These are phyloP conservation scores for Unio delphinus DNA, from an alignment of 2,888 invertebrate species.

Conservation along the genomic window DNA sequence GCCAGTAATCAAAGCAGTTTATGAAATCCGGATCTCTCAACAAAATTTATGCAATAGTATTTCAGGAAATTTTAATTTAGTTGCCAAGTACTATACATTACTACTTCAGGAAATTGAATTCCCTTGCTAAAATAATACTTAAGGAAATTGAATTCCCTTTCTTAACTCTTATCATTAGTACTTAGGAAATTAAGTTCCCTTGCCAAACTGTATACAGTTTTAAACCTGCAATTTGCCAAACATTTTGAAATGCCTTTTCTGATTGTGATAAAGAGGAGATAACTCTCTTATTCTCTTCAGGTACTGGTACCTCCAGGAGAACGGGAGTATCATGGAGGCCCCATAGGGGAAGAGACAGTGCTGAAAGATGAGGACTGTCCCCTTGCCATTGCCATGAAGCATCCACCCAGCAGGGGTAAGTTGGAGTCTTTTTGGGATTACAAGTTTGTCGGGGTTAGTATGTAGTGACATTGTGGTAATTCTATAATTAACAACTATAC, in stretches of 20 bases:
- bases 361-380: constrained; percentile 98
- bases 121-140: too few species aligned
- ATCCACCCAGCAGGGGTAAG: constrained; percentile 64
- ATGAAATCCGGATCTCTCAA: too few species aligned
- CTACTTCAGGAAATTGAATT: too few species aligned
- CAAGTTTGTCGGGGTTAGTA: too few species aligned
- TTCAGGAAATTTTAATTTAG: too few species aligned
- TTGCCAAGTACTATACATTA: too few species aligned
- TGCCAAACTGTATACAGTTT: neutral
- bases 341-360: constrained; percentile 82
- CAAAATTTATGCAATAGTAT: too few species aligned
- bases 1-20: too few species aligned
- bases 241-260: neutral
- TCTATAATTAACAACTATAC: too few species aligned
- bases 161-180: neutral
- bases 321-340: constrained; percentile 63
- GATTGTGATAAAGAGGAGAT: neutral
- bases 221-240: neutral
- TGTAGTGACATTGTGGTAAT: too few species aligned
- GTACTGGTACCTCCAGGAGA: constrained; percentile 60
- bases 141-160: too few species aligned
- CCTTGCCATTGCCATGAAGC: constrained; percentile 80
- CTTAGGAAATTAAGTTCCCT: too few species aligned
- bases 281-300: constrained; percentile 31
- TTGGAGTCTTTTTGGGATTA: neutral